Percentiles rank a stretch among this genome's conserved stretches.
Conservation (phyloP, 2,113 vertebrate species). For the Chiloscyllium plagiosum region DNA sequence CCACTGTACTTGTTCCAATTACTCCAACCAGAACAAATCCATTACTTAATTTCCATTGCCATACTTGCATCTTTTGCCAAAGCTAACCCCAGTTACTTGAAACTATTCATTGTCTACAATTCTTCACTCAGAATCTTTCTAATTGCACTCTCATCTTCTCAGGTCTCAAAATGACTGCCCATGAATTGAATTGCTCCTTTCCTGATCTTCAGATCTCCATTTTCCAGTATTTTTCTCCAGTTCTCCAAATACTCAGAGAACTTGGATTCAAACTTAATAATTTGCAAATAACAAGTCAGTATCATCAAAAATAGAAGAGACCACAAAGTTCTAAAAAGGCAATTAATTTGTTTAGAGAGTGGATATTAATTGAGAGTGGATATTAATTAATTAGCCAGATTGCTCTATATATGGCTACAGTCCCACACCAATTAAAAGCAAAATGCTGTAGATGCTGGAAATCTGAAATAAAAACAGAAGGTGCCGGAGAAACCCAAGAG, state of each 20-base stretch:
- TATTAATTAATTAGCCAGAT: neutral
- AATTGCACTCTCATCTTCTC: neutral
- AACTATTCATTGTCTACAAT: neutral
- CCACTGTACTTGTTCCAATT: neutral
- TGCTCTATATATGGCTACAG: neutral
- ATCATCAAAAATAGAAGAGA: neutral
- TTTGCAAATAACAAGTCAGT: neutral
- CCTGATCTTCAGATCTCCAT: too few relatives aligned
- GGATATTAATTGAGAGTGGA: neutral
- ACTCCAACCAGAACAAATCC: neutral
- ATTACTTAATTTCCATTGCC: neutral
- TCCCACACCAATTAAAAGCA: neutral
- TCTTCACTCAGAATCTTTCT: neutral
- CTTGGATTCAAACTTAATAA: neutral
- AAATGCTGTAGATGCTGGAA: too few relatives aligned
- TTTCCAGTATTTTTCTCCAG: too few relatives aligned
- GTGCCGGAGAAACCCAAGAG: too few relatives aligned
- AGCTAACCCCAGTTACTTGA: neutral
- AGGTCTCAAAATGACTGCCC: too few relatives aligned
- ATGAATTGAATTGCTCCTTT: too few relatives aligned
- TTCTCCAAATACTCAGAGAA: too few relatives aligned
- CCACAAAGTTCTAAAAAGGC: neutral
- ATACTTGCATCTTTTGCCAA: neutral
- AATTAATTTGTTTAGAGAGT: neutral
- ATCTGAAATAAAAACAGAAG: too few relatives aligned